Base-by-base conservation (phyloP, 2,888 invertebrate genomes). In the Agrochola circellaris region DNA sequence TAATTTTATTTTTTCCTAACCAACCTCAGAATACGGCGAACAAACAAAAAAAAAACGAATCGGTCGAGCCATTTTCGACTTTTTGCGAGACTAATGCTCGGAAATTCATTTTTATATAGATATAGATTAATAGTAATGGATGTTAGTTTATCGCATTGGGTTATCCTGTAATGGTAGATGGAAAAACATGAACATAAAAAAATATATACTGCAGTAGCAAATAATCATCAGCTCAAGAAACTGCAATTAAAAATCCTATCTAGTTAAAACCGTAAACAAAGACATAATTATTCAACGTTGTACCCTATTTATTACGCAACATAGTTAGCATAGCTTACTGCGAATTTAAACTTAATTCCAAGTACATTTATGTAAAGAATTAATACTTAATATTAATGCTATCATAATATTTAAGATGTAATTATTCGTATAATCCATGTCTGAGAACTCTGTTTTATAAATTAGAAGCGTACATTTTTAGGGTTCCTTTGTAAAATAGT, bases 341-440 rank as follows among this genome's bases (percentile, higher is more conserved):
- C 30, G 61, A 86, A 83, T 79, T 82, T 82, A 82, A 85, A 77
- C 66, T 71, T 56, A 76, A 84, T 84, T 73, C 58, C 54, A 30
- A 64, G 45, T 61, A 56, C 15, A 73, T 81, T 81, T 71, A 61
- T 51, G 30, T 60, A 61, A 73, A 78, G 54, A 58, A 75, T 77
- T 73, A 82, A 83, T 45, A 45, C 45, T 15, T 45, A 45, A 71
- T 78, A 30, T 67, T 54, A 26, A 73, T 23, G 51, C 23, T 51
- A 20, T 75, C 26, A 54, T 68, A 30, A 58, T 82, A 66, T 67
- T 85, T 48, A 78, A 77, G 81, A 61, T 64, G 34, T 73, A 76
- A 75, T 78, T 73, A 74, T 78, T 72, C 73, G 15, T n/a, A 30
- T 82, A 84, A 82, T 84, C 77, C 62, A 7, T 20, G 82, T 75